Percentiles rank a stretch among this genome's conserved stretches.
Evolutionary conservation across 2,797 vertebrate species (phyloP).

Genomic region (Erethizon dorsatum): DNA sequence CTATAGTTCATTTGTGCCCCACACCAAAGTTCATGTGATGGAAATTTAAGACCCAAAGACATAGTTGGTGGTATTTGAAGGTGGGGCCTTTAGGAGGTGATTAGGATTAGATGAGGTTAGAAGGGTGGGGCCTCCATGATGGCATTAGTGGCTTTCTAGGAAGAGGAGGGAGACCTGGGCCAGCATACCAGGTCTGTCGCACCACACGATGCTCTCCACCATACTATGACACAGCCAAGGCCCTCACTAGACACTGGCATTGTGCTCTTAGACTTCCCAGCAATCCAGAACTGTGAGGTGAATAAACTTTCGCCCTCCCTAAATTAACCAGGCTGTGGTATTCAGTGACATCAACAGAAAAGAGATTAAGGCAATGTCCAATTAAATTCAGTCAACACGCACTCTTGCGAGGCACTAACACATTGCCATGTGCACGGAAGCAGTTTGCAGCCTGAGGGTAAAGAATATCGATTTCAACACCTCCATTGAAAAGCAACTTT

Average conservation of each 20-base stretch:
- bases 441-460: too few relatives aligned
- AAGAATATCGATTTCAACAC: background rate
- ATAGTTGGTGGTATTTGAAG: background rate
- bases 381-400: background rate
- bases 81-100: background rate
- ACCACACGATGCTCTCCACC: background rate
- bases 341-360: background rate
- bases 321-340: background rate
- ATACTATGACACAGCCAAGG: background rate
- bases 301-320: background rate
- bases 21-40: background rate
- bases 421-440: background rate
- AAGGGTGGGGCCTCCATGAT: background rate
- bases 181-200: background rate
- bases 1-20: background rate
- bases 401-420: background rate
- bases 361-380: background rate
- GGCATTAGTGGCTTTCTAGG: background rate
- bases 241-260: background rate
- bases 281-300: background rate
- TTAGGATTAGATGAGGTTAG: background rate
- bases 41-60: background rate
- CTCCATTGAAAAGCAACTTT: constrained; percentile 7
- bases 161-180: background rate
- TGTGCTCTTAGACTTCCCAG: background rate